Evolutionary conservation across 2,888 invertebrate species (phyloP), one percentile per base, ranked within the genome.

Genomic region (Panopea generosa): DNA sequence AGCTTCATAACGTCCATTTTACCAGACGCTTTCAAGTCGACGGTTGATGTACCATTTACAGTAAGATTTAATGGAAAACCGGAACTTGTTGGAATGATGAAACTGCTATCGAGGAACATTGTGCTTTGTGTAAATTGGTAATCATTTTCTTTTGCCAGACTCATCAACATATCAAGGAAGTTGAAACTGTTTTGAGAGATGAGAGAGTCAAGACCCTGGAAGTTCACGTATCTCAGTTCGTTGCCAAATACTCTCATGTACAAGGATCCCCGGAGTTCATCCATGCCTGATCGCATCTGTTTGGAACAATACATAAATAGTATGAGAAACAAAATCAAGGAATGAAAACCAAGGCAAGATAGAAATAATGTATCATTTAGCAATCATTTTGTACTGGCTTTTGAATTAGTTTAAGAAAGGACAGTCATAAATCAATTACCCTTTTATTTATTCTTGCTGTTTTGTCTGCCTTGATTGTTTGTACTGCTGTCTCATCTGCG

Each of bases 171-270:
- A 18, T 87, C 86, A 4, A 87, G 65, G 52, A 86, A 57, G 61
- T 83, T 87, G 47, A 78, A 72, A 33, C 77, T 68, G 38, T 83
- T 71, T 27, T 59, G 27, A 53, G 61, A 59, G 40, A 56, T 47
- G 9, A 67, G 68, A 14, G 69, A 71, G 56, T 77, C 75, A 50
- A 82, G 53, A 22, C 83, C 85, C 24, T 82, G 71, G 63, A 86
- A 80, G 65, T 83, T 82, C 40, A 73, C 72, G 75, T 90, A 92
- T 20, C 84, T 82, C 24, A 93, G 93, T 91, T 98, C 98, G 90
- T 98, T 98, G 0, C 98, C 99, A 89, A 98, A 98, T 47, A 98
- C 92, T 88, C 97, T 96, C 9, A 98, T 80, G 76, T 96, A 97
- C 0, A 97, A 89, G 27, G 95, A 94, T 18, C 90, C 91, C 40